Evolutionary conservation across 2,113 vertebrate species (phyloP), one percentile per base, ranked within the genome.

Genomic region (Barbus barbus): DNA sequence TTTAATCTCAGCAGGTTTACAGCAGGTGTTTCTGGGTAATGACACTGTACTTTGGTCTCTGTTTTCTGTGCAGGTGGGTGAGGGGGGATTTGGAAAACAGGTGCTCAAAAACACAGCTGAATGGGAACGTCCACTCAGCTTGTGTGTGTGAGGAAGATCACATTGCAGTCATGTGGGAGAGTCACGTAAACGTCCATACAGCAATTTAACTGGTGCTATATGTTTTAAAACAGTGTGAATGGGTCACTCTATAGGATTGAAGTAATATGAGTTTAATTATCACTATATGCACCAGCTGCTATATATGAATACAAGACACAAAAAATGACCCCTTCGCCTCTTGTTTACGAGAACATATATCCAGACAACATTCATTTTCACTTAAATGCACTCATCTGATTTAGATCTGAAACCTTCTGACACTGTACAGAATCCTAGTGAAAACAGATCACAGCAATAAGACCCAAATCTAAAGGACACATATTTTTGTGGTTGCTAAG

Each of bases 371-470:
- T 26, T 60, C 20, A 71, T 36, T 53, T 82, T 73, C 72, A 24
- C 56, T 84, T 65, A 51, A 78, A 61, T 5, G 14, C 60, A 20
- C 41, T 69, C 61, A 69, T 84, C 56, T 78, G 73, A 82, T 72
- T 77, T 84, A 36, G 44, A 73, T 38, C 51, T 48, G 76, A 82
- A 73, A 82, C 36, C 67, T 77, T 31, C 51, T n/a, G 38, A 82
- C 41, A 51, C 65, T 20, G 20, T n/a, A 80, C 4, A 28, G 78
- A 65, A 80, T 22, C 61, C 9, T 80, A 71, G 63, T 82, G 58
- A 87, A 84, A 87, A 85, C 33, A 85, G 46, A 79, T 80, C 58
- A 75, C 84, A 83, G 69, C 77, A 83, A 79, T 76, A 76, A 61
- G 78, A 46, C 51, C 67, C 56, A 22, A 53, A 78, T 67, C 74